These are phyloP conservation scores for Premnoplex brunnescens DNA, from an alignment of 2,797 vertebrate species.

Conservation along the genomic window DNA sequence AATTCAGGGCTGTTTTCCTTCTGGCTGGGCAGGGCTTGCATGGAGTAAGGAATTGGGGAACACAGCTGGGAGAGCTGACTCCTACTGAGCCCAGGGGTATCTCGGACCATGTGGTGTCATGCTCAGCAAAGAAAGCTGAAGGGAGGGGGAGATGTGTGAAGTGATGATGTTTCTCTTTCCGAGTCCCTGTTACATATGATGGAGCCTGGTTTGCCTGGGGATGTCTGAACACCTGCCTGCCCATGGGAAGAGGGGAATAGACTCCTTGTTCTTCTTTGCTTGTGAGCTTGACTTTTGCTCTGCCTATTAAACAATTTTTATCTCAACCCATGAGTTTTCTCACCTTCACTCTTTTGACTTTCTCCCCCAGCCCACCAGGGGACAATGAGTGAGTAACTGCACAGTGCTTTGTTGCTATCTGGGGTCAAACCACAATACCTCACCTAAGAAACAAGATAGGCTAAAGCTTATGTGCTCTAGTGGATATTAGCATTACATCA, in stretches of 20 bases:
- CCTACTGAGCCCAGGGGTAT: neutral
- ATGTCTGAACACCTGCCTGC: neutral
- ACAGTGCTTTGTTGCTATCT: neutral
- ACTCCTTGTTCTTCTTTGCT: neutral
- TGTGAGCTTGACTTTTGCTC: neutral
- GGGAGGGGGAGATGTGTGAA: accelerated
- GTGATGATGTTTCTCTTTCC: neutral
- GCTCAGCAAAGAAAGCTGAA: neutral
- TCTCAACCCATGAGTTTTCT: neutral
- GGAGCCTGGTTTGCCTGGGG: neutral
- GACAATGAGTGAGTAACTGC: neutral
- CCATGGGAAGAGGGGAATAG: neutral
- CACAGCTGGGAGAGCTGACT: neutral
- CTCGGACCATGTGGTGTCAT: neutral
- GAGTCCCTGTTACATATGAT: no score
- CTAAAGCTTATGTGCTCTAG: neutral
- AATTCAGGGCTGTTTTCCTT: neutral
- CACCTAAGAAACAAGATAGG: neutral
- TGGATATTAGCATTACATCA: neutral
- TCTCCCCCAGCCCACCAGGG: no score
- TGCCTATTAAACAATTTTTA: neutral
- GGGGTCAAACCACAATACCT: neutral
- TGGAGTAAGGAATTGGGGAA: neutral
- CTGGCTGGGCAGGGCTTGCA: neutral
- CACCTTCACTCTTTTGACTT: neutral